These are phyloP conservation scores for Pao palembangensis DNA, from an alignment of 2,113 vertebrate genomes.

Conservation along the genomic window DNA sequence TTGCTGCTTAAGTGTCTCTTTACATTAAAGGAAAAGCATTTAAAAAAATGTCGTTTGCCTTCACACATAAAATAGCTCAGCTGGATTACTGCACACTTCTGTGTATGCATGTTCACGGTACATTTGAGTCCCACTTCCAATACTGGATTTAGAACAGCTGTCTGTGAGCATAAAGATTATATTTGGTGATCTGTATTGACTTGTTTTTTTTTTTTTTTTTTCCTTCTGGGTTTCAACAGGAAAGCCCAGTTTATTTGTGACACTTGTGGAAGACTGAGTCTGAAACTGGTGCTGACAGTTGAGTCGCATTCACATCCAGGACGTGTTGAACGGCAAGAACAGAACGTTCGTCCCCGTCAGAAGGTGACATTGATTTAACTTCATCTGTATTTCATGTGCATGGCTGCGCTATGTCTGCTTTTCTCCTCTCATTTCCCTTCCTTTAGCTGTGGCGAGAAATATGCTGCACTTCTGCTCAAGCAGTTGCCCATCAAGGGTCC, in stretches of 20 bases:
- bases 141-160: conserved; percentile 69
- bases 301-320: conserved; percentile 37
- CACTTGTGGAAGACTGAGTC: conserved; percentile 21
- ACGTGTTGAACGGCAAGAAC: conserved; percentile 16
- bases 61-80: conserved; percentile 45
- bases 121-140: conserved; percentile 66
- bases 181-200: conserved; percentile 58
- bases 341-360: conserved; percentile 30
- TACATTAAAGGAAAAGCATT: conserved; percentile 67
- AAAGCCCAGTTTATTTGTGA: conserved; percentile 48
- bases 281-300: conserved; percentile 52
- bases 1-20: conserved; percentile 67
- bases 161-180: conserved; percentile 70
- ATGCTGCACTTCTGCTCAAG: conserved; percentile 72
- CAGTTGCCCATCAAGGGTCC: conserved; percentile 49
- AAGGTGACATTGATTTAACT: no score
- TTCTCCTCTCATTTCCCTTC: conserved; percentile 28
- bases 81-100: conserved; percentile 61
- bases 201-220: neutral
- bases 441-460: conserved; percentile 72
- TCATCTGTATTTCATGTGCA: neutral
- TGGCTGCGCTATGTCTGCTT: conserved; percentile 12
- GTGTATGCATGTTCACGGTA: conserved; percentile 48
- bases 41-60: conserved; percentile 46
- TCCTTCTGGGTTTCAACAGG: conserved; percentile 17